Evolutionary conservation across 92 coral and sea anemone species (phyloP), one percentile per base, ranked within the genome.

Genomic region (Palythoa grandiflora): DNA sequence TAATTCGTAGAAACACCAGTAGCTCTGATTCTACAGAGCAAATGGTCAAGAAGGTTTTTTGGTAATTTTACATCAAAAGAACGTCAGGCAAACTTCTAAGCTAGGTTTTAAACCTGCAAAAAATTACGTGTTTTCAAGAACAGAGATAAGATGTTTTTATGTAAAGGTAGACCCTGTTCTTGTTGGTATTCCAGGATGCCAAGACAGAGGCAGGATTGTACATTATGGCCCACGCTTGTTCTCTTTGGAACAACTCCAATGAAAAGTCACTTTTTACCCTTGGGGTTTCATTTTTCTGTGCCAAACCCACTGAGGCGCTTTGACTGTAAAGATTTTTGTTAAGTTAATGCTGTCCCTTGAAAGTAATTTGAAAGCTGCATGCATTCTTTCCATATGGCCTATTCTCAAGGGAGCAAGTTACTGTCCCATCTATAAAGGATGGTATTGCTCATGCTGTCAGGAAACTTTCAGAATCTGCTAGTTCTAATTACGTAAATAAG

Each of bases 51-150:
- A 91, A 88, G 20, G 4, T 91, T 17, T 79, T 79, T 39, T 60
- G 90, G n/a, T n/a, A n/a, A n/a, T n/a, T n/a, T n/a, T n/a, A n/a
- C n/a, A n/a, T n/a, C n/a, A n/a, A n/a, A n/a, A n/a, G n/a, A n/a
- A n/a, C n/a, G n/a, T n/a, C n/a, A n/a, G n/a, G n/a, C n/a, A n/a
- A n/a, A n/a, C n/a, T n/a, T n/a, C n/a, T n/a, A n/a, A n/a, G n/a
- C n/a, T n/a, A n/a, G n/a, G n/a, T n/a, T n/a, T n/a, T n/a, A 35
- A 76, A 9, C 91, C 89, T 38, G 50, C 91, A n/a, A 88, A 91
- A 73, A 87, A 88, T 28, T 83, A 76, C 20, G 75, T 83, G 6
- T 91, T 88, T 36, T 88, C 87, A 0, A 68, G 89, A 3, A 72
- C 38, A 13, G 78, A 88, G n/a, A 44, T 88, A 3, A 73, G 53